phyloP scores from a whole-genome alignment of 2,113 vertebrate species.

The Rhipidura dahli region DNA sequence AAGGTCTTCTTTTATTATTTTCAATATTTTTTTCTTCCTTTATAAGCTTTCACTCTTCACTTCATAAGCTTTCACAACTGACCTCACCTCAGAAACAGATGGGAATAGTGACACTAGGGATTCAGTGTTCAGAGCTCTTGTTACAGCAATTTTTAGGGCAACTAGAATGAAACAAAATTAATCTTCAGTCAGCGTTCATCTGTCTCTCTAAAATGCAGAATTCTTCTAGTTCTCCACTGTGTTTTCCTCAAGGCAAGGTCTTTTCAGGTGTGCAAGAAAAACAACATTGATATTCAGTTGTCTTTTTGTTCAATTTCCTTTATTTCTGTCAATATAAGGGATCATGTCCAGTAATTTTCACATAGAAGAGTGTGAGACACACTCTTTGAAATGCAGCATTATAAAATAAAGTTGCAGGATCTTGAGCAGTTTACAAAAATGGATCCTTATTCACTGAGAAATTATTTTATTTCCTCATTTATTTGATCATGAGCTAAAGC shows the following conservation, averaged over 20 bases:
- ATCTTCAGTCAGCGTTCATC: not conserved
- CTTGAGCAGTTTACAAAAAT: not conserved
- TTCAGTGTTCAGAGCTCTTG: not conserved
- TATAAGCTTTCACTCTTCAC: not conserved
- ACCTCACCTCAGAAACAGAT: not conserved
- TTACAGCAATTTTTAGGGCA: not conserved
- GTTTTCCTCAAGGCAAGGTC: not conserved
- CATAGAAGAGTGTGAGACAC: not conserved
- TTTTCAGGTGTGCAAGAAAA: not conserved
- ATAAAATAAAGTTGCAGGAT: not conserved
- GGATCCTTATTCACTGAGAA: not conserved
- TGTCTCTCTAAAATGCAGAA: not conserved
- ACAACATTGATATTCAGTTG: not conserved
- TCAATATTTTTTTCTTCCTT: not conserved
- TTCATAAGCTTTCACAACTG: not conserved
- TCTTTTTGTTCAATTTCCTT: not conserved
- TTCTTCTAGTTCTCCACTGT: not conserved
- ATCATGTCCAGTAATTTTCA: not conserved
- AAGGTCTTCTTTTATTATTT: not conserved
- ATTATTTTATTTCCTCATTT: not conserved
- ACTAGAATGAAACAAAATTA: not conserved
- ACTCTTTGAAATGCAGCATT: not conserved
- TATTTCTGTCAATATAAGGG: not conserved
- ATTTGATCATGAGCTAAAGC: constrained; percentile 2
- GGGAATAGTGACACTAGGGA: not conserved